phyloP scores from a whole-genome alignment of 2,888 invertebrate species.

The Oscheius sp. region DNA sequence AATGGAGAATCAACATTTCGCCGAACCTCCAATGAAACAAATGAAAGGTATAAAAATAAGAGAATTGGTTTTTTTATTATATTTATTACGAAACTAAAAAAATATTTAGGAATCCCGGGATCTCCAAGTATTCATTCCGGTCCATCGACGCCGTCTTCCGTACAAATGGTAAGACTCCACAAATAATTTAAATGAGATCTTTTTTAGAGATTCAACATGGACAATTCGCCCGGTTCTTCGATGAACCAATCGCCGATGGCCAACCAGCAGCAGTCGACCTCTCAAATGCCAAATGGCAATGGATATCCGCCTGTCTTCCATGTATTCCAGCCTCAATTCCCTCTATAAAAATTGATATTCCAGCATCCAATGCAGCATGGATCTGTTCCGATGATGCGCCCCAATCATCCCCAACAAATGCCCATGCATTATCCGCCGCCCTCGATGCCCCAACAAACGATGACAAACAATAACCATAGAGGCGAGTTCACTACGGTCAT shows the following conservation, averaged over 20 bases:
- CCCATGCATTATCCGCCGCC: neutral
- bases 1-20: slow-evolving; percentile 4
- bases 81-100: neutral
- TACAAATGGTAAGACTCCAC: slow-evolving; percentile 3
- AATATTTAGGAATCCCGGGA: slow-evolving; percentile 12
- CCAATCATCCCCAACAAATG: neutral
- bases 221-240: slow-evolving; percentile 19
- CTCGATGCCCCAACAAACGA: neutral
- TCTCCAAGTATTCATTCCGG: slow-evolving; percentile 8
- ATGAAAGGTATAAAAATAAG: neutral
- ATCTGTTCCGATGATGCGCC: neutral
- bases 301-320: neutral
- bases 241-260: slow-evolving; percentile 17
- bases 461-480: neutral
- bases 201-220: slow-evolving; percentile 17
- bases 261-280: neutral
- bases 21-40: slow-evolving; percentile 16
- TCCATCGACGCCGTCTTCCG: slow-evolving; percentile 7
- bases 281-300: slow-evolving; percentile 15
- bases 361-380: neutral
- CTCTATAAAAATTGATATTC: neutral
- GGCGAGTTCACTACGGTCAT: neutral
- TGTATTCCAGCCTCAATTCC: too few relatives aligned
- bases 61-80: neutral
- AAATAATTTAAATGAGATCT: neutral